Conservation (phyloP, 1,140 invertebrate genomes). For the Hestina assimilis region DNA sequence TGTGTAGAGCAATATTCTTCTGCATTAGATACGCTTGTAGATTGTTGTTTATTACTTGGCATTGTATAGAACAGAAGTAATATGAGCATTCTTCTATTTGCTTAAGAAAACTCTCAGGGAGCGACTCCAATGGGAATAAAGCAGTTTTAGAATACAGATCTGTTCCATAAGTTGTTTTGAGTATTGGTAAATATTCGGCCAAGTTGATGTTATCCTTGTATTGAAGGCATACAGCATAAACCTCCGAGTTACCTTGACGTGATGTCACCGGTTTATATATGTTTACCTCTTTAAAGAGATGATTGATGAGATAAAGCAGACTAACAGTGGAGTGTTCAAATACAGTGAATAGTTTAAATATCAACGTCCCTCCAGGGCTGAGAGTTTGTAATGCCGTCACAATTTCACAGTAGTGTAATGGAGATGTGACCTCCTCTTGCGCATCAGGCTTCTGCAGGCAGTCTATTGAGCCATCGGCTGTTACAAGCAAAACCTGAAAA, state of each 20-base stretch:
- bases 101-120: constrained; percentile 84
- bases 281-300: constrained; percentile 84
- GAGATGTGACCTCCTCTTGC: constrained; percentile 89
- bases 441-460: constrained; percentile 90
- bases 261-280: constrained; percentile 94
- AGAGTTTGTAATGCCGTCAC: constrained; percentile 86
- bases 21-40: constrained; percentile 80
- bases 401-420: constrained; percentile 90
- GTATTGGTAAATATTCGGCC: constrained; percentile 63
- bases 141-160: constrained; percentile 67
- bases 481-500: constrained; percentile 82
- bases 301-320: constrained; percentile 89
- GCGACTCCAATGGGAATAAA: constrained; percentile 80
- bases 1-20: constrained; percentile 66
- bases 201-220: constrained; percentile 79
- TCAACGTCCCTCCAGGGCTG: constrained; percentile 85
- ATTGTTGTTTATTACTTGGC: constrained; percentile 82
- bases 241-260: constrained; percentile 96
- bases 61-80: constrained; percentile 83
- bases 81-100: constrained; percentile 82
- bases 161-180: constrained; percentile 78
- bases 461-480: constrained; percentile 96
- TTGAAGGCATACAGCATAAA: constrained; percentile 89
- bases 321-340: constrained; percentile 91
- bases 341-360: constrained; percentile 96